Evolutionary conservation across 2,113 vertebrate genomes (phyloP), one percentile per base, ranked within the genome.

Genomic region (Chaetodon trifascialis): DNA sequence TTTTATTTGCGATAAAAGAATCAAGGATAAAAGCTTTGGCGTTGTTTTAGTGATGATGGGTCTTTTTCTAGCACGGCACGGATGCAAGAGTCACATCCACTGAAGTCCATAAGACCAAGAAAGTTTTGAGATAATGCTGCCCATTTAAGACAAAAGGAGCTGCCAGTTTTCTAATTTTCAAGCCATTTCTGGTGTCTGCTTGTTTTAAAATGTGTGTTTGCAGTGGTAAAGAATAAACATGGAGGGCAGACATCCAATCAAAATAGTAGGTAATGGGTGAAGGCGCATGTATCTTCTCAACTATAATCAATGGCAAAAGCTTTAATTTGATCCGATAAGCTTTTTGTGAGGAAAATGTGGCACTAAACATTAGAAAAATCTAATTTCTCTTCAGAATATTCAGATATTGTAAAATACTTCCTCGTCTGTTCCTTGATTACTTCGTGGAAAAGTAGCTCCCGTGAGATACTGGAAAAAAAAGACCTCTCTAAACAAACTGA

Each of bases 1-100:
- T 87, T 79, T 87, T 55, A 68, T 71, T 68, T 69, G 73, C 42
- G 21, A 70, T 72, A 15, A 80, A 78, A 79, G 71, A 49, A 64
- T 19, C 4, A 59, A 82, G 67, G 68, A 80, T 86, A 80, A 85
- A 85, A 49, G 86, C 60, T 63, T 64, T 85, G 88, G 79, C 79
- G 5, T 71, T 16, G 25, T 79, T 62, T 74, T 59, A 23, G 51
- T 60, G 23, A 83, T 38, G 8, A 4, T 63, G n/a, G 11, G 36
- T 25, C 16, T 36, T n/a, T 73, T 80, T 25, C 52, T 74, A 69
- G 68, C 83, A 47, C 21, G n/a, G 10, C 21, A 46, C 56, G 14
- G 54, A 72, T 54, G 55, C 44, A 64, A 34, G 42, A 68, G 75
- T 77, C 56, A 30, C 38, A 34, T 42, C 65, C 34, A 8, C 5